Base-by-base conservation (phyloP, 2,888 invertebrate species). In the Clivina fossor region DNA sequence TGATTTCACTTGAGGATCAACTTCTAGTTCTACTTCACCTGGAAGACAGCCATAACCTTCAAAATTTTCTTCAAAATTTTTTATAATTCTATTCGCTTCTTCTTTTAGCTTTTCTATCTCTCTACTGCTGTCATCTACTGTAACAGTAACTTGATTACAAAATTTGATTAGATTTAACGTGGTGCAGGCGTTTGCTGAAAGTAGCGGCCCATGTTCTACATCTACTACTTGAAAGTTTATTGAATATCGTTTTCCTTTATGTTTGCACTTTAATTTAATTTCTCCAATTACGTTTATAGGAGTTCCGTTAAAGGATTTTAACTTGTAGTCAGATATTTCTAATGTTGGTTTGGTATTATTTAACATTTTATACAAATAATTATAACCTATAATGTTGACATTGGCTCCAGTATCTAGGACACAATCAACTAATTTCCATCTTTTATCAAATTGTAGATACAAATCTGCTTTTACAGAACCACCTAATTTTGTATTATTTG, bases 21-120 rank as follows among this genome's bases (percentile, higher is more conserved):
- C 24, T 47, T 58, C 57, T 15, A 60, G 28, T 11, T 32, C 26
- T 35, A 56, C 41, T 43, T 50, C 43, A n/a, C 49, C 47, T 33
- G 15, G 20, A 11, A 54, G 18, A 13, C 46, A 47, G 11, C 54
- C 54, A 26, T 33, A 46, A 8, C 54, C 54, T 33, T 32, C 11
- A 47, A 54, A 54, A 26, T 46, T 11, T 5, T 54, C 37, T 19
- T 15, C 18, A 13, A 15, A 54, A 18, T 38, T 32, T 49, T 56
- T 32, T 30, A 56, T 16, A 18, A 56, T 37, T 20, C 32, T 16
- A 24, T 19, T 24, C 9, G 35, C 35, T 46, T 16, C 38, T 38
- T 5, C 19, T 3, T 22, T 15, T 22, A 8, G 28, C 2, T 4
- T 15, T 32, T 19, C 19, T 15, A 13, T 35, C 11, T 26, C 28